Evolutionary conservation across 2,888 invertebrate genomes (phyloP), one percentile per base, ranked within the genome.

Genomic region (Synergus laeviventris): DNA sequence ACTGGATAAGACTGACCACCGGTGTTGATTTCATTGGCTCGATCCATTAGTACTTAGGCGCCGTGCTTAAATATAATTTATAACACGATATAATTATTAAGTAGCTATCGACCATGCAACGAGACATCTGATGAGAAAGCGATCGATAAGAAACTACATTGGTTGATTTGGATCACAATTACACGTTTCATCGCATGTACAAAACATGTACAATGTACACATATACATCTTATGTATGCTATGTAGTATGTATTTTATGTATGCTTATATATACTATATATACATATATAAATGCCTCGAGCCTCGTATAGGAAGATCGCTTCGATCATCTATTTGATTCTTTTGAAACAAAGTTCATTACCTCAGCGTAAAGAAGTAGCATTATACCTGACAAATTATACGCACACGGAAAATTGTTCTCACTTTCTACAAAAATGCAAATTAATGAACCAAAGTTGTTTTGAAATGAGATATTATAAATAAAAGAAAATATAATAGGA

Each of bases 11-110:
- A 45, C 8, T 45, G 66, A 70, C 66, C 66, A 70, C 66, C 66
- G 11, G 45, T 70, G 49, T 70, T 70, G 66, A 70, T 70, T 70
- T 70, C 66, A 70, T 49, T 49, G 66, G 24, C 31, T 70, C 31
- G 66, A 70, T 70, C 66, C 66, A 70, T 70, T 70, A 70, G 66
- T 70, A 70, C 49, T 70, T 70, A 70, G 66, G 49, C 66, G 66
- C 45, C 31, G 45, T 31, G 66, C 66, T 70, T 70, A 70, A 49
- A 70, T 70, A 70, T 70, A 49, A 70, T 70, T 70, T 31, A 70
- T 45, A 49, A 70, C 45, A 49, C 45, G 66, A 31, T 49, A 70
- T 70, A 70, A 70, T 45, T 70, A 70, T 70, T 70, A 70, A 70
- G 45, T 70, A 70, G 24, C 24, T 70, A 31, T 49, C 49, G 66